phyloP scores from a whole-genome alignment of 2,888 invertebrate genomes.

The Spodoptera picta region DNA sequence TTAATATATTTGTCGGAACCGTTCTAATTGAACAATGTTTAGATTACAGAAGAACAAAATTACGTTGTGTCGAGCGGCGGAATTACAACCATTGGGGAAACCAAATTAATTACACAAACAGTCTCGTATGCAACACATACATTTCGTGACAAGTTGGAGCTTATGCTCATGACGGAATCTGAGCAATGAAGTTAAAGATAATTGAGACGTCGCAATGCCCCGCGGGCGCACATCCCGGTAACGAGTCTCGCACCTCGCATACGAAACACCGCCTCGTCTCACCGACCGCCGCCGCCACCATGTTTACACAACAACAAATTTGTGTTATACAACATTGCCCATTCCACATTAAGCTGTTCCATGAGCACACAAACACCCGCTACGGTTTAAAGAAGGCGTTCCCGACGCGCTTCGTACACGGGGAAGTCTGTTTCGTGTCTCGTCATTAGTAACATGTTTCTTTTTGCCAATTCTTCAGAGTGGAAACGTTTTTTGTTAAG shows the following conservation, averaged over 20 bases:
- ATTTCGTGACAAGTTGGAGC: conserved; percentile 65
- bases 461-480: conserved; percentile 37
- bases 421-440: conserved; percentile 14
- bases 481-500: conserved; percentile 33
- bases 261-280: conserved; percentile 63
- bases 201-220: conserved; percentile 80
- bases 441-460: conserved; percentile 41
- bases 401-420: neutral
- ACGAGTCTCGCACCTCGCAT: conserved; percentile 79
- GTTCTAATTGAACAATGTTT: conserved; percentile 57
- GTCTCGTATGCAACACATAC: conserved; percentile 53
- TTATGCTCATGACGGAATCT: conserved; percentile 73
- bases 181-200: conserved; percentile 83
- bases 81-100: conserved; percentile 64
- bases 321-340: conserved; percentile 50
- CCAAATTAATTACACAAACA: conserved; percentile 75
- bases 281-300: conserved; percentile 26
- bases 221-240: conserved; percentile 72
- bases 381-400: conserved; percentile 28
- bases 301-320: conserved; percentile 69
- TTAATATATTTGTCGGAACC: conserved; percentile 42
- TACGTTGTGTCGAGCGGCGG: conserved; percentile 59
- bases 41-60: conserved; percentile 63
- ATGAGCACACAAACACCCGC: conserved; percentile 23
- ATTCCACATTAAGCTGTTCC: conserved; percentile 34